Evolutionary conservation across 92 coral and sea anemone genomes (phyloP), one percentile per base, ranked within the genome.

Genomic region (Pocillopora meandrina): DNA sequence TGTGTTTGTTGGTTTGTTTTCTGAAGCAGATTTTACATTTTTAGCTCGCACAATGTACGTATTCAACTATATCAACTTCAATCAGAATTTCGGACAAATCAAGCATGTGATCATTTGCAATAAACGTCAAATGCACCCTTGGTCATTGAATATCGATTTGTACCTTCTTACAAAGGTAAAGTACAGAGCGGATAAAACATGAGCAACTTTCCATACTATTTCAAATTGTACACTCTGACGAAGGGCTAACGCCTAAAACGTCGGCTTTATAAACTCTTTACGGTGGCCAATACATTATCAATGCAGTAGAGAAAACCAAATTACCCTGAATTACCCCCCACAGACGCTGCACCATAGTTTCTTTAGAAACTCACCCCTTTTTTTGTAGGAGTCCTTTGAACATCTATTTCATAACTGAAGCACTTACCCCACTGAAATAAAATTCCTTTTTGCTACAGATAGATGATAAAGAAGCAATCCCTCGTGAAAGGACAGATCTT

Each of bases 381-480:
- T 42, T 42, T 42, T 42, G 4, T 42, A 42, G 52, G 5, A 42
- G 52, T 42, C 52, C 52, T 42, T 42, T 42, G 8, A 3, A 42
- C 8, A 42, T 42, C 52, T 42, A 42, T 42, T 3, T 34, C 35
- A 10, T 11, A 56, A n/a, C 74, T 18, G 23, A 16, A 18, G 18
- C 65, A 80, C 76, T n/a, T 34, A 80, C 76, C 84, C 58, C 66
- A 2, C 12, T 60, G 36, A n/a, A 23, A 67, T 12, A 69, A 23
- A 23, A 7, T 2, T 64, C 12, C 72, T 70, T 79, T 61, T 19
- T 35, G 31, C 55, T 52, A 6, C 12, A 23, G 35, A 7, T 33
- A 58, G 11, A 70, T 31, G 33, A 31, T 12, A 68, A 33, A 12
- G 61, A 12, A 23, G 20, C 19, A 69, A 58, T 8, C 19, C 47